Percentiles rank a stretch among this genome's conserved stretches.
These are phyloP conservation scores for Polydesmus complanatus DNA, from an alignment of 2,888 invertebrate species.

Conservation along the genomic window DNA sequence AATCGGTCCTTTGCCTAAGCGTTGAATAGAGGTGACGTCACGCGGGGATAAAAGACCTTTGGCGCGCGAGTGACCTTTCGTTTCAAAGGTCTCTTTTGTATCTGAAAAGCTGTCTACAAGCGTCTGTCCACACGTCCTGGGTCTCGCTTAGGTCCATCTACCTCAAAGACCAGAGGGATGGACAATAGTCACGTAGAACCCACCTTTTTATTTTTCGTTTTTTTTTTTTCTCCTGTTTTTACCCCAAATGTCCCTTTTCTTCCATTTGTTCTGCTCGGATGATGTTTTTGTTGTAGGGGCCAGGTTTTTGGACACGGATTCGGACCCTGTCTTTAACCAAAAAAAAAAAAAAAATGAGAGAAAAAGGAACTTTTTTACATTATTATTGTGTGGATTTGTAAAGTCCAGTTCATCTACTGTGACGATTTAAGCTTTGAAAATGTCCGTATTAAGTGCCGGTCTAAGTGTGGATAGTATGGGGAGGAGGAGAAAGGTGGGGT, in stretches of 20 bases:
- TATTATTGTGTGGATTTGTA: neutral
- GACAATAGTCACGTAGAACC: neutral
- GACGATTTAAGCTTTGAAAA: neutral
- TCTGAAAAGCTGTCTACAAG: neutral
- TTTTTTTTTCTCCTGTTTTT: neutral
- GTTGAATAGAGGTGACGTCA: neutral
- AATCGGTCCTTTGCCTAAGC: neutral
- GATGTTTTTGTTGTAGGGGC: constrained; percentile 2
- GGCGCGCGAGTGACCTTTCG: neutral
- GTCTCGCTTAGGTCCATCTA: neutral
- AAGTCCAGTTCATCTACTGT: neutral
- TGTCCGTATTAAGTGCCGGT: neutral
- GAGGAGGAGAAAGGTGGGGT: neutral
- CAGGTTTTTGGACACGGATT: neutral
- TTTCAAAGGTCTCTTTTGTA: neutral
- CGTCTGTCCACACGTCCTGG: too few relatives aligned
- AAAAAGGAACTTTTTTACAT: neutral
- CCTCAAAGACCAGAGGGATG: neutral
- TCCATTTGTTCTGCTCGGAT: constrained; percentile 12
- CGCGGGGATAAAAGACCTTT: too few relatives aligned
- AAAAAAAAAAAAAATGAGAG: too few relatives aligned
- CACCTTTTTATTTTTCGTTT: neutral
- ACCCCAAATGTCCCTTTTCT: constrained; percentile 4
- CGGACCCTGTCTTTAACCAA: neutral
- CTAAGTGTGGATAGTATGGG: too few relatives aligned